Evolutionary conservation across 64 coral and sea anemone species (phyloP), one percentile per base, ranked within the genome.

Genomic region (Dendrophyllia cribrosa): DNA sequence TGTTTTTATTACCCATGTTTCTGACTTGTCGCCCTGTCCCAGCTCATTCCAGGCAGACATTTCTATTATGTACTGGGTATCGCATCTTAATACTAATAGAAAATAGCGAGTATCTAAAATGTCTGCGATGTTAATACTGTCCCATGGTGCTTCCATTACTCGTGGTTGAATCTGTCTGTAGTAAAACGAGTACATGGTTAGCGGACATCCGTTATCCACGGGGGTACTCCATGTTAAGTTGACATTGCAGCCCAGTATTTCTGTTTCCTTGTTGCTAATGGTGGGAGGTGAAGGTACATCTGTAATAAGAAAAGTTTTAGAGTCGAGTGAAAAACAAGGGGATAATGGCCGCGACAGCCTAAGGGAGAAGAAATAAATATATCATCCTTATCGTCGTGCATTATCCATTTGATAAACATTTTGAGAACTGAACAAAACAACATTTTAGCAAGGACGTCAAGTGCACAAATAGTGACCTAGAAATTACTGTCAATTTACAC

Each of bases 21-120:
- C 49, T 43, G 72, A 75, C 16, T 16, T 75, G 44, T 4, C 46
- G 19, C 72, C 49, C 46, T 75, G 26, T 75, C 72, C 72, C 72
- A 75, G 3, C 72, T 75, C 72, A 75, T 75, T 75, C 72, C 44
- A 75, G 44, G 72, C 72, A 43, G 72, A 75, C 45, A 75, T 75
- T 75, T 75, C 72, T 12, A 75, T 75, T 20, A 44, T 20, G 44
- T 75, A 51, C 19, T 75, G 72, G 4, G 11, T 75, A 13, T 17
- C 72, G 6, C 46, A 75, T 50, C 15, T 15, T 51, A 75, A 75
- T 20, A n/a, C n/a, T n/a, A 13, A 9, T 47, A 75, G 34, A 75
- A 43, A 20, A 19, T 50, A 50, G 44, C 17, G 44, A 0, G 72
- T 75, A 43, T 43, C 19, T 15, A 20, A 47, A 75, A 75, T 15